Base-by-base conservation (phyloP, 2,888 invertebrate genomes). In the Stenotaenia linearis region DNA sequence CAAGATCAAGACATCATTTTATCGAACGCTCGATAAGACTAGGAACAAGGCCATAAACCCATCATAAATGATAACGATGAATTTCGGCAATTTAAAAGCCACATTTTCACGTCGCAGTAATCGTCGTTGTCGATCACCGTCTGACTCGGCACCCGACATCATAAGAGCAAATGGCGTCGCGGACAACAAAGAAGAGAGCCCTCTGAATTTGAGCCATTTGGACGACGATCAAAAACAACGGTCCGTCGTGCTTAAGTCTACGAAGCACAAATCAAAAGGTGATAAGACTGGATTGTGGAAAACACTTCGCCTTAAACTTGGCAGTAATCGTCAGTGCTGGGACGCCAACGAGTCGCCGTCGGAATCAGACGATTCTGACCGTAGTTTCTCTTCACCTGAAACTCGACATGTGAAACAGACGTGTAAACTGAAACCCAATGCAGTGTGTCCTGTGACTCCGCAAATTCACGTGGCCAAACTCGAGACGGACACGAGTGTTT, bases 361-460 rank as follows among this genome's bases (percentile, higher is more conserved):
- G 37, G 80, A 79, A 18, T 80, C 80, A 9, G 82, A 82, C 69
- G 50, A 76, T 35, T 77, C 61, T 15, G 76, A 77, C 3, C 25
- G 28, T 9, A 50, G 56, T 23, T 77, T 35, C n/a, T n/a, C n/a
- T 23, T 56, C 56, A 18, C 56, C 56, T 18, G 25, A 56, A 5
- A 56, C 15, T 23, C 18, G 56, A 56, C 40, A 21, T 40, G 12
- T 50, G 37, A 35, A 15, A 40, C 40, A 9, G 10, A n/a, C 61
- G 61, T 40, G 40, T 15, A 40, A 40, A 40, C 15, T 40, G 40
- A 40, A 40, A 40, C 12, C 40, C 3, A 40, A 40, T n/a, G n/a
- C 15, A 10, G 40, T 40, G 15, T 40, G 40, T 4, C 40, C 40
- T 10, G 40, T 40, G 40, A 40, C 40, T 40, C 40, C 40, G 40